Evolutionary conservation across 2,888 invertebrate genomes (phyloP).

Genomic region (Gerris lacustris): DNA sequence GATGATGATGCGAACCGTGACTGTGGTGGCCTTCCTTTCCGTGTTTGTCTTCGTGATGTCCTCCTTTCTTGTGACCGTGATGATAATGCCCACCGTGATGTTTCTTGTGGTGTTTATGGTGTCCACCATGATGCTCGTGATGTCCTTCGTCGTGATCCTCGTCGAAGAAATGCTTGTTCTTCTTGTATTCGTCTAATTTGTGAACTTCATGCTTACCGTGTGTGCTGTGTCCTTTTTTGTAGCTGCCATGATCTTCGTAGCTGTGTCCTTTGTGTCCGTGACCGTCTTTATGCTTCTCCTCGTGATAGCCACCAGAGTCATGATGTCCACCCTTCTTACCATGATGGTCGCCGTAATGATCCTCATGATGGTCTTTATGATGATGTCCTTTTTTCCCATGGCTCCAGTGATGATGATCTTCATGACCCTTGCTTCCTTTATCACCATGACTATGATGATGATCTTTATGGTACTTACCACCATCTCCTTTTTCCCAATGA

Average conservation of each 20-base stretch:
- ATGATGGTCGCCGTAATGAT: conserved; percentile 48
- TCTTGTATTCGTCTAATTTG: conserved; percentile 73
- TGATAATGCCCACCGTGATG: conserved; percentile 50
- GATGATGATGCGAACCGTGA: conserved; percentile 67
- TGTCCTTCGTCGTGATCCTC: conserved; percentile 71
- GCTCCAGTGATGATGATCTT: conserved; percentile 53
- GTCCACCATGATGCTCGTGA: conserved; percentile 61
- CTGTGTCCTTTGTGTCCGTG: conserved; percentile 56
- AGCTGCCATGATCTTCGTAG: conserved; percentile 56
- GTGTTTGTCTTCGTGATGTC: conserved; percentile 68
- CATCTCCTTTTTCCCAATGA: conserved; percentile 50
- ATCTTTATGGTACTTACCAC: conserved; percentile 52
- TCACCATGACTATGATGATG: conserved; percentile 54
- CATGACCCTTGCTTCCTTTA: conserved; percentile 59
- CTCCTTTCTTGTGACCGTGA: conserved; percentile 69
- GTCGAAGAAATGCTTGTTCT: conserved; percentile 75
- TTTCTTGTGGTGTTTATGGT: background rate
- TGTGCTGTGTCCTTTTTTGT: conserved; percentile 73
- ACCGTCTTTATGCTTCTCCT: conserved; percentile 51
- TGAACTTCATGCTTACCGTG: conserved; percentile 77
- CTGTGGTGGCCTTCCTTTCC: conserved; percentile 69
- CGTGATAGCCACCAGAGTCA: conserved; percentile 52
- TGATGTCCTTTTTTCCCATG: conserved; percentile 61
- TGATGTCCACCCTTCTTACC: conserved; percentile 52
- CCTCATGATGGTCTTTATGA: conserved; percentile 49